Base-by-base conservation (phyloP, 1,140 invertebrate genomes). In the Spodoptera litura region DNA sequence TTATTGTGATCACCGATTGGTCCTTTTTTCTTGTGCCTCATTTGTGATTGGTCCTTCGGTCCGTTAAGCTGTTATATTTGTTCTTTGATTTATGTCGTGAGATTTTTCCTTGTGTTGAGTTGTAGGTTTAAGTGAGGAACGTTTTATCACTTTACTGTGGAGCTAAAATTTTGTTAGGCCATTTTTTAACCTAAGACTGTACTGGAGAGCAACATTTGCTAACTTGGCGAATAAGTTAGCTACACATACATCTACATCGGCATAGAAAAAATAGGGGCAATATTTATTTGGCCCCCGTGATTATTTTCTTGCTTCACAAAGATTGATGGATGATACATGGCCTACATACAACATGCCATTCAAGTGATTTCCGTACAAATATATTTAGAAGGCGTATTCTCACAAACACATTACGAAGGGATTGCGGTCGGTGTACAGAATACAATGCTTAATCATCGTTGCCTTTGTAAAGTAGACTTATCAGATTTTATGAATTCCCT, bases 401-500 rank as follows among this genome's bases (percentile, higher is more conserved):
- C 49, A 12, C 38, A 66, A 49, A 66, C 62, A 61, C 58, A 25
- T 66, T 25, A 66, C 15, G 35, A 49, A 66, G 38, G 38, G 62
- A 66, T 66, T 44, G 61, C n/a, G 62, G 38, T 66, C 20, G n/a
- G 11, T 66, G 38, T 49, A 66, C 62, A 49, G 49, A 49, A 66
- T 15, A 66, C 62, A 66, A 66, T 66, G 62, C 62, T 66, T 66
- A 49, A 49, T 49, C 62, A 66, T 49, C n/a, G 15, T 25, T 12
- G 62, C 35, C 62, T 66, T 49, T 66, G 62, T 66, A 25, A 49
- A 49, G 38, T 3, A 64, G 61, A 64, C 27, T 61, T 44, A 64
- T 64, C 38, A 66, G 62, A 66, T 49, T 25, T 66, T 66, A 20
- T 66, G 62, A 66, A 66, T 66, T 66, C 38, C 62, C 38, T 66